Conservation (phyloP, 2,797 vertebrate species). For the Coluber constrictor region DNA sequence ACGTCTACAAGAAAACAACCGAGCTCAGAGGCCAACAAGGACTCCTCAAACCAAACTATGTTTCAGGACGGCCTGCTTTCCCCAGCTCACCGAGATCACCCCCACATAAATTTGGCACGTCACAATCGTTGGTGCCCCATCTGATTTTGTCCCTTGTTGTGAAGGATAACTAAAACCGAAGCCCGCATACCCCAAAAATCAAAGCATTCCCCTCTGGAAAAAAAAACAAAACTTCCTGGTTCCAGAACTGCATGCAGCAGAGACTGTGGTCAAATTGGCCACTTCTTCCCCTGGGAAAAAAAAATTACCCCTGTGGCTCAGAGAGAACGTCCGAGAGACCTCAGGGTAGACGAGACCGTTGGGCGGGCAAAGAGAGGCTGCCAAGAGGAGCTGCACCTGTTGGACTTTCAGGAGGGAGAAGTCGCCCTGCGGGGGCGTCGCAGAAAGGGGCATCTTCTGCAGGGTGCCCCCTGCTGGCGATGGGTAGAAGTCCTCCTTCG, state of each 20-base stretch:
- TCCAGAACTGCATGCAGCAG: not conserved
- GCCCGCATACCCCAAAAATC: not conserved
- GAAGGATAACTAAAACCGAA: not conserved
- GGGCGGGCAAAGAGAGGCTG: not conserved
- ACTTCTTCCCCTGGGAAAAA: not conserved
- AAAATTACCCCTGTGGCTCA: rapidly evolving
- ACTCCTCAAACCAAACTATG: not conserved
- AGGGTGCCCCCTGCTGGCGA: not conserved
- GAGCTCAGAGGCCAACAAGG: not conserved
- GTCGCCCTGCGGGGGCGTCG: not conserved
- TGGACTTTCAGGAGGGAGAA: not conserved
- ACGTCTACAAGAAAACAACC: not conserved
- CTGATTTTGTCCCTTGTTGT: not conserved
- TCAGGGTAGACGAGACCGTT: not conserved
- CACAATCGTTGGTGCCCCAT: rapidly evolving
- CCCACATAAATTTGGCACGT: not conserved
- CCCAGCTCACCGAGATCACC: not conserved
- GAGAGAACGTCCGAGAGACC: not conserved
- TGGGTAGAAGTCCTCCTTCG: not conserved
- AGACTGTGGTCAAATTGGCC: not conserved
- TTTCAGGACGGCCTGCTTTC: not conserved
- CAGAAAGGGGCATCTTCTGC: not conserved
- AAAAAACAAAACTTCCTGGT: not conserved
- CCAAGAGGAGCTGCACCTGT: not conserved
- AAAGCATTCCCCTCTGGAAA: not conserved